Evolutionary conservation across 2,797 vertebrate genomes (phyloP).

Genomic region (Rousettus madagascariensis): DNA sequence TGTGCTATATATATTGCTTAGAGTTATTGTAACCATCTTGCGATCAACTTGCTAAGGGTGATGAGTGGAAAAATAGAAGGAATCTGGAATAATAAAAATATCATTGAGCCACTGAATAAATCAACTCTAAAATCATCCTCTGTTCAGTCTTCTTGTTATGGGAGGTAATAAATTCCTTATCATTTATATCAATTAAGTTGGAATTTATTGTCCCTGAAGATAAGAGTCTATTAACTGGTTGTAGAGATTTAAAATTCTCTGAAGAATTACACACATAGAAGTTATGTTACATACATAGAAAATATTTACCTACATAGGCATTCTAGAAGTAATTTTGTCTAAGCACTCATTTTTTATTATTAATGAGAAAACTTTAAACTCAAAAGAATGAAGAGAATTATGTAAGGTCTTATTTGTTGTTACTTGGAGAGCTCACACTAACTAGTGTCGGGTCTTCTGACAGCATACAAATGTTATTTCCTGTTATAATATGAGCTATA

Average conservation of each 20-base stretch:
- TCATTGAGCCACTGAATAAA: not conserved
- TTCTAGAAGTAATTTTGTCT: not conserved
- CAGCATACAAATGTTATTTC: not conserved
- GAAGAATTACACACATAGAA: not conserved
- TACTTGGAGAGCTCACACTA: not conserved
- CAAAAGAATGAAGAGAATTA: not conserved
- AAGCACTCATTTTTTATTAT: not conserved
- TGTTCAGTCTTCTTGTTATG: not conserved
- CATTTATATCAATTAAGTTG: not conserved
- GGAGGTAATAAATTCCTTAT: not conserved
- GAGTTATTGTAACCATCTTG: not conserved
- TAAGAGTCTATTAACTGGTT: not conserved
- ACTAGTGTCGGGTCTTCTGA: too few relatives aligned
- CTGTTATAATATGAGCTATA: not conserved
- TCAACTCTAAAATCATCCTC: not conserved
- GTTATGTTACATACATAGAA: not conserved
- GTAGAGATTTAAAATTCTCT: not conserved
- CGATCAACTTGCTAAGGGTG: not conserved
- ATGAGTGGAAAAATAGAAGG: not conserved
- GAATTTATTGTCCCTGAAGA: not conserved
- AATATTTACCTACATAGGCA: not conserved
- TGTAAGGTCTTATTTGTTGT: not conserved
- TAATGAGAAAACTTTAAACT: not conserved
- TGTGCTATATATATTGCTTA: not conserved
- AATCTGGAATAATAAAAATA: not conserved